Conservation (phyloP, 2,888 invertebrate species). For the Helicoverpa assulta region DNA sequence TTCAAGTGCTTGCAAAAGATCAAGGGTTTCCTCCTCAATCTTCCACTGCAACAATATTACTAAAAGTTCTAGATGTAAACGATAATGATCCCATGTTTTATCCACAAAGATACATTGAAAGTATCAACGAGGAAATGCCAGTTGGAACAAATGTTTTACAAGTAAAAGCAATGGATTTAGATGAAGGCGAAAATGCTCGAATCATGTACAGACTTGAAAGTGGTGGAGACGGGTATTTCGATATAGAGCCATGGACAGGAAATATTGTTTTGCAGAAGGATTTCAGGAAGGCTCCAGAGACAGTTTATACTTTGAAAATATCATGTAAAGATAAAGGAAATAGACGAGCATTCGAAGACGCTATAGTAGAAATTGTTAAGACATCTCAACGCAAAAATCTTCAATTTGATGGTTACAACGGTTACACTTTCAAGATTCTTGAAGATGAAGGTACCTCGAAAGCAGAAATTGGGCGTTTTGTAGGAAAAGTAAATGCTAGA, state of each 20-base stretch:
- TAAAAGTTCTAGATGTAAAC: conserved; percentile 96
- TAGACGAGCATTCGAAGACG: conserved; percentile 93
- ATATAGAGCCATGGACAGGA: conserved; percentile 94
- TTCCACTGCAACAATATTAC: conserved; percentile 95
- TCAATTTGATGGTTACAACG: conserved; percentile 93
- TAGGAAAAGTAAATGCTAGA: conserved; percentile 93
- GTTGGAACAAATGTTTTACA: conserved; percentile 92
- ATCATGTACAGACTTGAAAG: conserved; percentile 94
- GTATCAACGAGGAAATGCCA: conserved; percentile 92
- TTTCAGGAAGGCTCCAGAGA: conserved; percentile 91
- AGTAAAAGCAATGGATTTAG: conserved; percentile 95
- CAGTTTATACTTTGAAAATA: conserved; percentile 93
- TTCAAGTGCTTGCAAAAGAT: conserved; percentile 96
- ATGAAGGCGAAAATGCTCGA: conserved; percentile 96
- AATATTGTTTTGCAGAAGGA: conserved; percentile 92
- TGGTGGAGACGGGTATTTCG: conserved; percentile 95
- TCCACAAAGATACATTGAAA: conserved; percentile 95
- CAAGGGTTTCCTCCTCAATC: conserved; percentile 97
- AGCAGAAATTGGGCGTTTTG: conserved; percentile 92
- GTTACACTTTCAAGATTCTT: conserved; percentile 95
- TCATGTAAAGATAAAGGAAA: conserved; percentile 96
- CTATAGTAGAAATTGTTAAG: conserved; percentile 95
- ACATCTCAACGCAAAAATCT: conserved; percentile 93
- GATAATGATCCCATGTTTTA: conserved; percentile 98
- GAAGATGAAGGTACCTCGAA: conserved; percentile 94